Conservation (phyloP, 1,140 invertebrate genomes). For the Pseudomyrmex concolor region DNA sequence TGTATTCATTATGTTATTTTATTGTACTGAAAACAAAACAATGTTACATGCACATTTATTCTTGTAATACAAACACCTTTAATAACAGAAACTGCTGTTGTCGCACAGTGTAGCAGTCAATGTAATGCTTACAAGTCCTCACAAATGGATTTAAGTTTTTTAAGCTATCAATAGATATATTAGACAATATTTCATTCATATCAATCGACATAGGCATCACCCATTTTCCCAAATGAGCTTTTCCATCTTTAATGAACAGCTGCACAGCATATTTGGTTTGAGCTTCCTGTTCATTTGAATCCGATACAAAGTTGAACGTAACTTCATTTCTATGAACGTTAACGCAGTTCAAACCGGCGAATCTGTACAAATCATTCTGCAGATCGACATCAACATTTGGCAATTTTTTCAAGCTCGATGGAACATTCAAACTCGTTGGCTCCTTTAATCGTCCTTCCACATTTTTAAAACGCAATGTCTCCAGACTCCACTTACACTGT, state of each 20-base stretch:
- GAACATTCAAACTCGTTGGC: not conserved
- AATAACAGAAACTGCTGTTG: slow-evolving; percentile 64
- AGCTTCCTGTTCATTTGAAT: not conserved
- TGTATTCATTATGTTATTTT: slow-evolving; percentile 1
- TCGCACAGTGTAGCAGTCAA: slow-evolving; percentile 66
- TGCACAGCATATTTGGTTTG: slow-evolving; percentile 59
- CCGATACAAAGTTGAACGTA: slow-evolving; percentile 66
- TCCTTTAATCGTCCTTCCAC: slow-evolving; percentile 9
- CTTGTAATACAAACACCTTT: slow-evolving; percentile 49
- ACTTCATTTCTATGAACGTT: slow-evolving; percentile 51
- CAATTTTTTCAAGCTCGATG: not conserved
- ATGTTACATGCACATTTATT: not conserved
- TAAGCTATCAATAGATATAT: slow-evolving; percentile 55
- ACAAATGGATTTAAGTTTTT: slow-evolving; percentile 61
- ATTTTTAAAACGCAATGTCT: slow-evolving; percentile 37
- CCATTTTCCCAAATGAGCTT: slow-evolving; percentile 70
- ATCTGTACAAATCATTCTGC: slow-evolving; percentile 62
- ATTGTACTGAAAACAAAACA: not conserved
- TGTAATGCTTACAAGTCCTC: slow-evolving; percentile 63
- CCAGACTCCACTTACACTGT: slow-evolving; percentile 50
- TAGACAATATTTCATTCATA: slow-evolving; percentile 48
- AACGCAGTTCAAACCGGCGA: slow-evolving; percentile 66
- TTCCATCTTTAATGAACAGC: slow-evolving; percentile 47
- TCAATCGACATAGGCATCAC: slow-evolving; percentile 71
- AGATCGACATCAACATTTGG: slow-evolving; percentile 47